Percentiles rank a stretch among this genome's conserved stretches.
Conservation (phyloP, 2,888 invertebrate genomes). For the Epinotia nisella region DNA sequence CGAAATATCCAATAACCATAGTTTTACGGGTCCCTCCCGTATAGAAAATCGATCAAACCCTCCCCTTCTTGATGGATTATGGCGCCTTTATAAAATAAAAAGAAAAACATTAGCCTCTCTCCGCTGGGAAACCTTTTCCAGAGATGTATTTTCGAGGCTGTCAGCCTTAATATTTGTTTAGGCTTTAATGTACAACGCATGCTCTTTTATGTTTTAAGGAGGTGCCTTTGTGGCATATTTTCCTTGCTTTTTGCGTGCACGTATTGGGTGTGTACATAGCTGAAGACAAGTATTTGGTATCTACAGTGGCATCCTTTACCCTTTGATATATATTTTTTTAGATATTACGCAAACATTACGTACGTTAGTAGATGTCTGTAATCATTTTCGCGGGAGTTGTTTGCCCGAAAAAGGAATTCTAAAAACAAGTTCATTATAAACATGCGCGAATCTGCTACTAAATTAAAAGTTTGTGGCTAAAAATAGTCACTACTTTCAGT, state of each 20-base stretch:
- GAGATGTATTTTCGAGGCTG: slow-evolving; percentile 68
- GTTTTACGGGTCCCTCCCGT: slow-evolving; percentile 72
- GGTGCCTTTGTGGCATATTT: slow-evolving; percentile 45
- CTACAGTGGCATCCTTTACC: not conserved
- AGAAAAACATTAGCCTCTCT: slow-evolving; percentile 77
- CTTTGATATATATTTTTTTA: no score
- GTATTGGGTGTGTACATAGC: slow-evolving; percentile 12
- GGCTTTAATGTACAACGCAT: slow-evolving; percentile 43
- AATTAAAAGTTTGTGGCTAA: not conserved
- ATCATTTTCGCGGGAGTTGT: no score
- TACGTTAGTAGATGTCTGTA: not conserved
- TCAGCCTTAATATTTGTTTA: slow-evolving; percentile 69
- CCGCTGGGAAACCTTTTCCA: slow-evolving; percentile 66
- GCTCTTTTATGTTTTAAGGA: slow-evolving; percentile 25
- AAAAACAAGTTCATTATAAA: not conserved
- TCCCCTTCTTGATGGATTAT: slow-evolving; percentile 75
- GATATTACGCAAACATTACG: not conserved
- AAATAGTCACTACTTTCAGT: not conserved
- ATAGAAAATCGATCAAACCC: slow-evolving; percentile 75
- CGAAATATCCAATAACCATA: slow-evolving; percentile 81
- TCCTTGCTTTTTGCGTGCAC: not conserved
- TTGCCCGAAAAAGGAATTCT: no score
- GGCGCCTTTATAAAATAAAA: slow-evolving; percentile 77
- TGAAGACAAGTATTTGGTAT: not conserved
- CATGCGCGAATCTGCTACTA: not conserved